A percentile compares a stretch with the other conserved stretches of the same genome.
Conservation (phyloP, 2,888 invertebrate species). For the Spodoptera littoralis region DNA sequence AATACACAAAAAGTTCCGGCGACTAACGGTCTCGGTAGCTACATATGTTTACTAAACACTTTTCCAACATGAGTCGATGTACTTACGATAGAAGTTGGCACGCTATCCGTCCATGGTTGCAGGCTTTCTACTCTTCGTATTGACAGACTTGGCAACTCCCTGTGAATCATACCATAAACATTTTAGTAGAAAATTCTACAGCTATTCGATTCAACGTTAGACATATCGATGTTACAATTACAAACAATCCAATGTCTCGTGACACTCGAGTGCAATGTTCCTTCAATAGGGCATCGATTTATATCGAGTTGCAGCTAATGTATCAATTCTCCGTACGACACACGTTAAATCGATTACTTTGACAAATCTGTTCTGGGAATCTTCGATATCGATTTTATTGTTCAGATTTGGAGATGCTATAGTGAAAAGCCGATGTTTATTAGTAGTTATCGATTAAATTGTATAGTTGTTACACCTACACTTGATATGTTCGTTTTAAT, state of each 20-base stretch:
- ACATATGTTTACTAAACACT: constrained; percentile 44
- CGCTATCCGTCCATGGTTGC: constrained; percentile 27
- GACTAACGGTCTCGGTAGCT: constrained; percentile 8
- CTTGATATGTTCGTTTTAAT: neutral
- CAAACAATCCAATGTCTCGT: constrained; percentile 31
- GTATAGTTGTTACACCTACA: constrained; percentile 12
- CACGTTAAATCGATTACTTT: constrained; percentile 39
- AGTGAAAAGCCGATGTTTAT: constrained; percentile 15
- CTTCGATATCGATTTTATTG: constrained; percentile 47
- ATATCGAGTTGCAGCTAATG: constrained; percentile 52
- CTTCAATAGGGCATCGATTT: constrained; percentile 38
- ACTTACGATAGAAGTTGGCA: constrained; percentile 30
- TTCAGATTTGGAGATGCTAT: constrained; percentile 13
- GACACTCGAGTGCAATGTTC: constrained; percentile 57
- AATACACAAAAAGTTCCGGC: constrained; percentile 5
- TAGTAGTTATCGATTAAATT: constrained; percentile 9
- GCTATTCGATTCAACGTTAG: constrained; percentile 7
- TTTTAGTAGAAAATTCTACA: constrained; percentile 37
- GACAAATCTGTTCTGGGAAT: constrained; percentile 57
- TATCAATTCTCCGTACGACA: constrained; percentile 59
- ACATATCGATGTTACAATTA: constrained; percentile 24
- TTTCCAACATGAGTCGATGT: constrained; percentile 32
- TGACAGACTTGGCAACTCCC: constrained; percentile 16
- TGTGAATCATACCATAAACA: constrained; percentile 33
- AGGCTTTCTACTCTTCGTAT: constrained; percentile 30